Conservation (phyloP, 1,140 invertebrate genomes). For the Panagrolaimus sp. region DNA sequence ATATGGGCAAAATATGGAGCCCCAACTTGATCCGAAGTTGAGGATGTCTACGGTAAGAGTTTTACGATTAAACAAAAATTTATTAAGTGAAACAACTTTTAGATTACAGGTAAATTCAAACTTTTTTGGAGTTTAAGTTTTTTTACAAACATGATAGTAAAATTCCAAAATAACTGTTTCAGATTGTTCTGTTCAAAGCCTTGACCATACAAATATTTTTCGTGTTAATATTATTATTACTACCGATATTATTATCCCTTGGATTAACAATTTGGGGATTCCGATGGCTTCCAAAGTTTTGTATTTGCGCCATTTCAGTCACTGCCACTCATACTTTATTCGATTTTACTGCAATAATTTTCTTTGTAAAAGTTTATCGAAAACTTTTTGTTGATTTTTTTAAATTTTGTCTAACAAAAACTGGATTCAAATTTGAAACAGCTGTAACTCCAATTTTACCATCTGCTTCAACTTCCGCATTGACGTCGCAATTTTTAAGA, state of each 20-base stretch:
- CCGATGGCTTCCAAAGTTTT: neutral
- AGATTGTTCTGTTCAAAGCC: constrained; percentile 4
- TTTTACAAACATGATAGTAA: neutral
- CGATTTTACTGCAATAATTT: neutral
- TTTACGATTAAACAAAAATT: no score
- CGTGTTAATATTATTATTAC: neutral
- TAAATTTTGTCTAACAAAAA: neutral
- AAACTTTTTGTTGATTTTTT: neutral
- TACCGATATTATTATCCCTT: neutral
- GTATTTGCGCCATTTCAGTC: neutral
- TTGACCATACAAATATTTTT: constrained; percentile 2
- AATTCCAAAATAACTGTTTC: neutral
- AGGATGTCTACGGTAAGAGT: no score
- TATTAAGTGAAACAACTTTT: no score
- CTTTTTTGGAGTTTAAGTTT: neutral
- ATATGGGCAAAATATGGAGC: no score
- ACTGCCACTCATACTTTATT: neutral
- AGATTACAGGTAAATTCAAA: neutral
- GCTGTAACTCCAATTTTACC: neutral
- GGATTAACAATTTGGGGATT: constrained; percentile 1
- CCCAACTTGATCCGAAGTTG: no score
- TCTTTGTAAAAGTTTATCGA: neutral
- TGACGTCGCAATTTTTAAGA: neutral
- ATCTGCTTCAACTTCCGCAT: neutral
- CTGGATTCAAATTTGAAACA: neutral